Percentiles rank a stretch among this genome's conserved stretches.
These are phyloP conservation scores for Felis chaus DNA, from an alignment of 2,113 vertebrate genomes.

Conservation along the genomic window DNA sequence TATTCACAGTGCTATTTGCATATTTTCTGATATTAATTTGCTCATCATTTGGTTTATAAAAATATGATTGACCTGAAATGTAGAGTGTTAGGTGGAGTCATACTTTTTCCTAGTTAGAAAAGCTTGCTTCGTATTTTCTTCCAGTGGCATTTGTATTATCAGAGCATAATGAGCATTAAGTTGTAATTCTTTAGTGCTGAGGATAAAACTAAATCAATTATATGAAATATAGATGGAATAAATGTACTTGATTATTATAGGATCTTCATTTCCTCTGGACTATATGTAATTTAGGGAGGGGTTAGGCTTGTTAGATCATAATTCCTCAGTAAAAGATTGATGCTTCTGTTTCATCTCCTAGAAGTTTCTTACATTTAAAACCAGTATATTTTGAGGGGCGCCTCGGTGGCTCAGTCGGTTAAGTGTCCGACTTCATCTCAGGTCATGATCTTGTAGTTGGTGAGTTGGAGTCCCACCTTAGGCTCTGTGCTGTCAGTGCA, in stretches of 20 bases:
- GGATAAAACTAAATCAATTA: constrained; percentile 28
- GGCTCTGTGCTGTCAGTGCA: too few relatives aligned
- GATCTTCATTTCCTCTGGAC: not conserved
- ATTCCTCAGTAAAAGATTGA: constrained; percentile 20
- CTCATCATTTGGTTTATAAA: not conserved
- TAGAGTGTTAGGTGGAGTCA: not conserved
- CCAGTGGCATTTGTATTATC: not conserved
- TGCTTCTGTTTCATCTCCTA: not conserved
- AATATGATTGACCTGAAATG: not conserved
- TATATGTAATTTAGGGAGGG: not conserved
- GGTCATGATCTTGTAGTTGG: too few relatives aligned
- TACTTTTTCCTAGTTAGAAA: not conserved
- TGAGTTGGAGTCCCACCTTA: too few relatives aligned
- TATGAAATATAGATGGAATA: not conserved
- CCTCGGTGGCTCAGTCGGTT: too few relatives aligned
- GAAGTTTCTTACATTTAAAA: not conserved
- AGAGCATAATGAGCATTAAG: not conserved
- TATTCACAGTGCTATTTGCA: not conserved
- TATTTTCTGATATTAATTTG: not conserved
- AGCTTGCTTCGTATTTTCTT: not conserved
- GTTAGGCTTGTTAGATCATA: constrained; percentile 18
- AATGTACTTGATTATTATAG: not conserved
- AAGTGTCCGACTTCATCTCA: too few relatives aligned
- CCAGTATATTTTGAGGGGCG: not conserved
- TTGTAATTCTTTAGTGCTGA: not conserved